Evolutionary conservation across 2,797 vertebrate species (phyloP), one percentile per base, ranked within the genome.

Genomic region (Trachops cirrhosus): DNA sequence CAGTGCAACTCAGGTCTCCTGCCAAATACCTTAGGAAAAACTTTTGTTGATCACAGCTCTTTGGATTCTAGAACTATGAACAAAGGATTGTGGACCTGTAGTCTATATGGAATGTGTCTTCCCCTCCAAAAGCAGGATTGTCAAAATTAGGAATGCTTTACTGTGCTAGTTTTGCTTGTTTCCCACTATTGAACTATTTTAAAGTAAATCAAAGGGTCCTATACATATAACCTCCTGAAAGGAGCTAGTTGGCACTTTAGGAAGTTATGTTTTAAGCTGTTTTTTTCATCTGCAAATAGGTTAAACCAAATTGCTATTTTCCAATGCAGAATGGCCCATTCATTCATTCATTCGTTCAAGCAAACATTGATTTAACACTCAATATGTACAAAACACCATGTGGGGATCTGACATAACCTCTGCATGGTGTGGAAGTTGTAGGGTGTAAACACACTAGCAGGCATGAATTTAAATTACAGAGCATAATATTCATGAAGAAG

Each of bases 261-360:
- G 29, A 94, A 94, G 71, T 87, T 91, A 67, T 46, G 52, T 73
- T 95, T 89, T 94, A 92, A 95, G 44, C 54, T 94, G 70, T 3
- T 67, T 93, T 86, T 48, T 86, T 86, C 50, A 92, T 83, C 39
- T 93, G 44, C 26, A 86, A 70, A 74, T 77, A 87, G 16, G 26
- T 48, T 59, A 94, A 78, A 86, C 24, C 34, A 93, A 91, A 80
- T 18, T 57, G 50, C 48, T 85, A 21, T 68, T 73, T 95, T 94
- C 74, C 22, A 75, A 44, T 26, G 29, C 32, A 80, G 59, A 86
- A 32, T 26, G 71, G 82, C 22, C 26, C 41, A 67, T 54, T 90
- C 21, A 89, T 34, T 62, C 29, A 46, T 34, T 62, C 29, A 52
- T 48, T 83, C 52, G 80, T 84, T 89, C 80, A 62, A 94, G 26